Evolutionary conservation across 2,113 vertebrate genomes (phyloP), one percentile per base, ranked within the genome.

Genomic region (Grallaria varia): DNA sequence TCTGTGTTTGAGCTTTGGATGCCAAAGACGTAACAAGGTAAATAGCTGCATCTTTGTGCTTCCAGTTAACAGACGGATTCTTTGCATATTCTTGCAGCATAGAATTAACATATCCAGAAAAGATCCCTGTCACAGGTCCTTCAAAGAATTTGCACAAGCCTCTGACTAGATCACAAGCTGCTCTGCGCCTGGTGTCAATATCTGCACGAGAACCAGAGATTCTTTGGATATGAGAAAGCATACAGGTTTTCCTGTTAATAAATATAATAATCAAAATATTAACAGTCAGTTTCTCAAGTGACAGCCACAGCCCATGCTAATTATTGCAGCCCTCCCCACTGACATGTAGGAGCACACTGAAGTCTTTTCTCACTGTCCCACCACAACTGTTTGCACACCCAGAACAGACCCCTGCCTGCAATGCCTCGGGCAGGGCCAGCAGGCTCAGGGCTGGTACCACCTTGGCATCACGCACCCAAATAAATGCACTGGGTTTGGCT

Each of bases 21-120:
- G 99, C 99, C 96, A 99, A 98, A 18, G 99, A 99, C 1, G 99
- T 99, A 81, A 99, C 99, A 79, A 99, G 98, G 96, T 99, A 99
- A 97, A 99, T 99, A 47, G 99, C 99, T 66, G 99, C 99, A 93
- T 99, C 99, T 97, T 99, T 99, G 97, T 99, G 99, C 94, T 99
- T 99, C 99, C 99, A 99, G 98, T 99, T 99, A 81, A 98, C 95
- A 50, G 98, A 96, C 5, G 99, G 99, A 92, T 99, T 99, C 97
- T 99, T 99, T 53, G 99, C 99, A 59, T 99, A 99, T 96, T 99
- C 99, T 25, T 97, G 96, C 52, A 99, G 98, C 99, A 99, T 99
- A 4, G 99, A 99, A 97, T 98, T 99, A 81, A 99, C 99, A 40
- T 99, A 99, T 59, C 99, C 99, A 42, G 99, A 99, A 97, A 99